Evolutionary conservation across 2,113 vertebrate genomes (phyloP).

Genomic region (Lota lota): DNA sequence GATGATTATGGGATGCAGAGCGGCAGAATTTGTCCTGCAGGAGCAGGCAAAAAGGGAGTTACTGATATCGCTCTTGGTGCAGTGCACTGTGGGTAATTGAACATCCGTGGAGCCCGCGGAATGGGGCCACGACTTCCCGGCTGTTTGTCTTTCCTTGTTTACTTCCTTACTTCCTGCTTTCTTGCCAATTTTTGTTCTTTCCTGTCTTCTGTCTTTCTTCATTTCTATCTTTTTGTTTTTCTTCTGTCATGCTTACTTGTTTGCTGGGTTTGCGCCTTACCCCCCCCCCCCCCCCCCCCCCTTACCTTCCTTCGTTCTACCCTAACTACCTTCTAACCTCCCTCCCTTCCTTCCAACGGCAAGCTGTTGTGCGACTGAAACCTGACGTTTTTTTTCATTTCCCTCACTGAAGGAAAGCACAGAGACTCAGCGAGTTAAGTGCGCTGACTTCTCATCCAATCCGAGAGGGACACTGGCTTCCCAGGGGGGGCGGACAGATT

Average conservation of each 20-base stretch:
- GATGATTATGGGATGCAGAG: constrained; percentile 20
- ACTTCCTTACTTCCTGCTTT: background rate
- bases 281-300: too few species aligned
- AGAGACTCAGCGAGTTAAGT: too few species aligned
- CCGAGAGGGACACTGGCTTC: too few species aligned
- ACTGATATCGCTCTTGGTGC: constrained; percentile 17
- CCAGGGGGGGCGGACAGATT: too few species aligned
- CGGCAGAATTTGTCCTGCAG: constrained; percentile 25
- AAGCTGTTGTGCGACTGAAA: too few species aligned
- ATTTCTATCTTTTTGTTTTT: background rate
- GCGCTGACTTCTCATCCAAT: too few species aligned
- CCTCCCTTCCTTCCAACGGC: too few species aligned
- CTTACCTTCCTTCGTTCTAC: too few species aligned
- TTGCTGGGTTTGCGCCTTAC: too few species aligned
- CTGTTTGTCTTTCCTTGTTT: background rate
- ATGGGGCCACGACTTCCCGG: constrained; percentile 6
- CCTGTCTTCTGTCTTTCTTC: background rate
- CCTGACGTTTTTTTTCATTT: background rate
- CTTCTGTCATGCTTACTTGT: background rate
- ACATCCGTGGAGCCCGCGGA: background rate
- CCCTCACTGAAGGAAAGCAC: too few species aligned
- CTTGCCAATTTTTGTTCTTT: background rate
- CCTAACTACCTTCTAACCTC: too few species aligned
- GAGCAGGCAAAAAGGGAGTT: constrained; percentile 4
- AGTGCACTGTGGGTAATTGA: constrained; percentile 22